A percentile compares a stretch with the other conserved stretches of the same genome.
These are phyloP conservation scores for Myotis lucifugus DNA, from an alignment of 2,113 vertebrate genomes.

Conservation along the genomic window DNA sequence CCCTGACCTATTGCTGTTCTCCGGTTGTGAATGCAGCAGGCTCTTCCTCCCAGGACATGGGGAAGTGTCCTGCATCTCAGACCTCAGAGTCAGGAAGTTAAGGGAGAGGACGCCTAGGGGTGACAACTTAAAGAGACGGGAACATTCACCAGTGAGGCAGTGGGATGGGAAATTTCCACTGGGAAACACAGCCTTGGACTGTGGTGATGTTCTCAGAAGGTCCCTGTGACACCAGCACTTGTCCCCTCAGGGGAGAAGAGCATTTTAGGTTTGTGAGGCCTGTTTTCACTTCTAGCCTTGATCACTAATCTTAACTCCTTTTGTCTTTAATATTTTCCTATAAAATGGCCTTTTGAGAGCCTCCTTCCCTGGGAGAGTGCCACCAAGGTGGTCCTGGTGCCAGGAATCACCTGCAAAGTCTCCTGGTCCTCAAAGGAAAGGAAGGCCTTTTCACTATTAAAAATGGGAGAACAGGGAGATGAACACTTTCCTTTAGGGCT, in stretches of 20 bases:
- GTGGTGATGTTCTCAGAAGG: not conserved
- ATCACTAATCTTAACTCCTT: not conserved
- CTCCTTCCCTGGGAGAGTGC: not conserved
- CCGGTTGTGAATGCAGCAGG: fast-evolving
- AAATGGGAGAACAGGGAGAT: no score
- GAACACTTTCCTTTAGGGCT: no score
- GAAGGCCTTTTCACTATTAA: no score
- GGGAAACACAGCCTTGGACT: not conserved
- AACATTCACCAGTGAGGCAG: not conserved
- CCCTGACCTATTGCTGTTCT: not conserved
- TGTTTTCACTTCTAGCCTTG: not conserved
- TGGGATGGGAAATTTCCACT: not conserved
- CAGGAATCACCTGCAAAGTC: not conserved
- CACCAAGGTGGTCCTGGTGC: not conserved
- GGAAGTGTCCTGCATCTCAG: not conserved
- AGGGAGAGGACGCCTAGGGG: fast-evolving
- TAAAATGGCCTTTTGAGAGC: not conserved
- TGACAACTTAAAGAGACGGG: slow-evolving; percentile 13
- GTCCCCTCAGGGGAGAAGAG: not conserved
- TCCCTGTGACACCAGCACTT: not conserved
- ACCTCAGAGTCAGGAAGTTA: not conserved
- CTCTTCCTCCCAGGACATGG: not conserved
- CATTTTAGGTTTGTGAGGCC: not conserved
- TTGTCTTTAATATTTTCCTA: not conserved
- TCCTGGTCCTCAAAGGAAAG: not conserved